A percentile compares a stretch with the other conserved stretches of the same genome.
Conservation (phyloP, 1,140 invertebrate genomes). For the Pseudomyrmex pallidus region DNA sequence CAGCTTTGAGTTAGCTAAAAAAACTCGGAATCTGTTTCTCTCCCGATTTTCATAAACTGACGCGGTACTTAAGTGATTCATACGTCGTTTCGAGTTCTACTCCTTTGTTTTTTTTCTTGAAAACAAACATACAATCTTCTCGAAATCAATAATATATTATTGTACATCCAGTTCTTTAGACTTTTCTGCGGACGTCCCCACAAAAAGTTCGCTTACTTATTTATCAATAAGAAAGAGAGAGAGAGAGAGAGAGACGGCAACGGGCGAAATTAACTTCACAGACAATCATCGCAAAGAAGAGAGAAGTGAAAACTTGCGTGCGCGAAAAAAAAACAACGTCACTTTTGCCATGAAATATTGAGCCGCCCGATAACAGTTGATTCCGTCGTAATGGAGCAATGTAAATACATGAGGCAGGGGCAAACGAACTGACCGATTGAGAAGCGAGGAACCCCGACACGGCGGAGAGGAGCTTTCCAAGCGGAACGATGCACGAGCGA, state of each 20-base stretch:
- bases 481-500: slow-evolving; percentile 65
- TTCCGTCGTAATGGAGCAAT: slow-evolving; percentile 51
- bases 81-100: not conserved
- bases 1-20: too few relatives aligned
- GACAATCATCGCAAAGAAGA: slow-evolving; percentile 15
- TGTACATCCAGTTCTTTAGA: not conserved
- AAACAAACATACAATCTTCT: not conserved
- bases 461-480: slow-evolving; percentile 43
- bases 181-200: slow-evolving; percentile 6
- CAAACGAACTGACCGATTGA: slow-evolving; percentile 27
- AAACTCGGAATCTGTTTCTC: not conserved
- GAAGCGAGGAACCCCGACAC: slow-evolving; percentile 35
- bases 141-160: slow-evolving; percentile 17
- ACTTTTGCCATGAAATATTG: slow-evolving; percentile 37
- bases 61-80: not conserved
- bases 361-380: slow-evolving; percentile 41
- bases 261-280: slow-evolving; percentile 25
- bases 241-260: not conserved
- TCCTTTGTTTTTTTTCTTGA: not conserved
- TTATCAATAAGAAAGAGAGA: not conserved
- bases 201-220: slow-evolving; percentile 16
- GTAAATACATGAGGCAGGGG: slow-evolving; percentile 39
- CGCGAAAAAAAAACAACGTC: not conserved
- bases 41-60: not conserved
- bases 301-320: not conserved